Evolutionary conservation across 2,797 vertebrate species (phyloP).

Genomic region (Knipowitschia caucasica): DNA sequence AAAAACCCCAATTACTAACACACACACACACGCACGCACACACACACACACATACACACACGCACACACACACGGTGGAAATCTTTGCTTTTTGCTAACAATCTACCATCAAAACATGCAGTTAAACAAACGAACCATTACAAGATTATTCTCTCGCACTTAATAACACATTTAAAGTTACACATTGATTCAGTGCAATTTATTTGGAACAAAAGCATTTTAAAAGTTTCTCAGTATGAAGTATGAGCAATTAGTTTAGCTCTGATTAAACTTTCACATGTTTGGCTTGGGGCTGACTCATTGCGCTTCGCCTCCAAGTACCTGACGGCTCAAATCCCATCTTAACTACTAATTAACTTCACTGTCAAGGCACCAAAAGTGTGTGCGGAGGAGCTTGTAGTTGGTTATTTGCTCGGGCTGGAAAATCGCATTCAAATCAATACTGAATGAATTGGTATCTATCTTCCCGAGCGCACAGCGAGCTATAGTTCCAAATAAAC

Average conservation of each 20-base stretch:
- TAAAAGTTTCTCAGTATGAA: constrained; percentile 19
- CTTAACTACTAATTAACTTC: constrained; percentile 62
- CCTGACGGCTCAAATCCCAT: constrained; percentile 56
- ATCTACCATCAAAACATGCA: too few species aligned
- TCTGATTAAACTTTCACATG: constrained; percentile 66
- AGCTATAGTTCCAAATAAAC: constrained; percentile 43
- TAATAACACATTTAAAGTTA: not conserved
- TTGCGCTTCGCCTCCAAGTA: constrained; percentile 48
- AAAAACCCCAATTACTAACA: too few species aligned
- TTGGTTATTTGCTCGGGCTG: constrained; percentile 41
- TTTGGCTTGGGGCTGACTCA: constrained; percentile 47
- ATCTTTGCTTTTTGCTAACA: too few species aligned
- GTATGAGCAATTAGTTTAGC: constrained; percentile 61
- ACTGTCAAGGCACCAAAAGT: constrained; percentile 40
- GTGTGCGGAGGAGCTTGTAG: constrained; percentile 19
- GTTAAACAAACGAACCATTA: too few species aligned
- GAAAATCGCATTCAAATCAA: constrained; percentile 49
- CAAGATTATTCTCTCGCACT: not conserved
- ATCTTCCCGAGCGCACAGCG: constrained; percentile 25
- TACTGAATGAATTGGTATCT: constrained; percentile 48
- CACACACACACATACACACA: too few species aligned
- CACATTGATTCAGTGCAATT: not conserved
- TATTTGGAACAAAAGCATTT: not conserved
- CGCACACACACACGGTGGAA: too few species aligned
- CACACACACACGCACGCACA: too few species aligned